Conservation (phyloP, 2,797 vertebrate genomes). For the Hemitrygon akajei region DNA sequence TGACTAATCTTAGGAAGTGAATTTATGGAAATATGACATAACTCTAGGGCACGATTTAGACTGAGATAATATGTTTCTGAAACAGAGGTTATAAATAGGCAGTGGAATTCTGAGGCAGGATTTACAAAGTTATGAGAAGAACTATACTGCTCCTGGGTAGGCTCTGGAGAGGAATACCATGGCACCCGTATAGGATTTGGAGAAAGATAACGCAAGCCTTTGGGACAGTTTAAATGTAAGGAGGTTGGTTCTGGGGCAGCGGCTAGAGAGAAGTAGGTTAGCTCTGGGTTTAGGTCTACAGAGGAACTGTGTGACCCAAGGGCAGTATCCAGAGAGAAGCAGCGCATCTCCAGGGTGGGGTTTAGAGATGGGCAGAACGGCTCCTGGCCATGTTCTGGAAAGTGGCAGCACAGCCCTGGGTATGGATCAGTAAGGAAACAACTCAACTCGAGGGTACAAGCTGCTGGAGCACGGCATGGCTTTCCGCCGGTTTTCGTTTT, state of each 20-base stretch:
- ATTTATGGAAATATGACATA: background rate
- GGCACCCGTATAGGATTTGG: background rate
- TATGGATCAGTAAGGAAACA: too few species aligned
- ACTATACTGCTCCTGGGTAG: background rate
- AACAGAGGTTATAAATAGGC: background rate
- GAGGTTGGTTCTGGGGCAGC: background rate
- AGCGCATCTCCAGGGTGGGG: background rate
- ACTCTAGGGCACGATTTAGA: background rate
- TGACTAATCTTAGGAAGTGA: too few species aligned
- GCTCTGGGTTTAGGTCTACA: background rate
- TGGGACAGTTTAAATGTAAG: background rate
- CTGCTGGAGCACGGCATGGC: too few species aligned
- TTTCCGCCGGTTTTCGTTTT: background rate
- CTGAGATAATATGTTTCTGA: background rate
- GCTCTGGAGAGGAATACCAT: background rate
- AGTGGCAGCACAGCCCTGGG: too few species aligned
- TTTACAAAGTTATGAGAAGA: background rate
- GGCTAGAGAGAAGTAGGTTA: too few species aligned
- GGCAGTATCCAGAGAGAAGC: too few species aligned
- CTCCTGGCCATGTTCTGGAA: background rate
- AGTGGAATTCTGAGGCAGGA: background rate
- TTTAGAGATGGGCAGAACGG: too few species aligned
- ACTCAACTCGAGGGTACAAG: too few species aligned
- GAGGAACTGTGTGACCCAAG: too few species aligned
- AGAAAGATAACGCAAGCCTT: background rate